Evolutionary conservation across 2,888 invertebrate genomes (phyloP), one percentile per base, ranked within the genome.

Genomic region (Parascotia fuliginaria): DNA sequence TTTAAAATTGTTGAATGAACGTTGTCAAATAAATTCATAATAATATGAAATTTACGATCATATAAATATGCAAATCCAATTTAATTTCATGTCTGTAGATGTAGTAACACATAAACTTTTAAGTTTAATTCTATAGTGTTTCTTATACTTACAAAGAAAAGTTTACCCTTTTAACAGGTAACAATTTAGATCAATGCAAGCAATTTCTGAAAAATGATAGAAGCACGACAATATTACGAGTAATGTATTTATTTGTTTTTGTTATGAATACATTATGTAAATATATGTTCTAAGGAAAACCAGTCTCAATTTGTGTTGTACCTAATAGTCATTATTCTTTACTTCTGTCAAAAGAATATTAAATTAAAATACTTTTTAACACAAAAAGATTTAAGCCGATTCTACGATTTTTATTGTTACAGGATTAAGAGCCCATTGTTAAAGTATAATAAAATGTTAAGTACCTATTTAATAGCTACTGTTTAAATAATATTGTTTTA

Each of bases 151-250:
- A 24, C 4, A 24, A 24, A 7, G 24, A 9, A 24, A 7, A 14
- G 42, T 7, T 13, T 29, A 5, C 3, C 34, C 16, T 11, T 40
- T 32, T 27, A n/a, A 27, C 24, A 41, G 41, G 45, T 45, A 37
- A 51, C 12, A 54, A 59, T 36, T 40, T 54, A 55, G 64, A 67
- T 50, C 39, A 54, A 53, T 41, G 51, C 44, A 42, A 42, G 19
- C 45, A 45, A 50, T 43, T 31, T 44, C 48, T 31, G 4, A 40
- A 56, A 58, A 63, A 58, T 64, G 68, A 66, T 56, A 51, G 38
- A 68, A 65, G 66, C 64, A 46, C 53, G 64, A 64, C 65, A 61
- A 42, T 54, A 39, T 49, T 39, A 49, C n/a, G n/a, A n/a, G n/a
- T n/a, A n/a, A n/a, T n/a, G n/a, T n/a, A n/a, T n/a, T n/a, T n/a